phyloP scores from a whole-genome alignment of 2,888 invertebrate genomes.

The Leucoptera coffeella region DNA sequence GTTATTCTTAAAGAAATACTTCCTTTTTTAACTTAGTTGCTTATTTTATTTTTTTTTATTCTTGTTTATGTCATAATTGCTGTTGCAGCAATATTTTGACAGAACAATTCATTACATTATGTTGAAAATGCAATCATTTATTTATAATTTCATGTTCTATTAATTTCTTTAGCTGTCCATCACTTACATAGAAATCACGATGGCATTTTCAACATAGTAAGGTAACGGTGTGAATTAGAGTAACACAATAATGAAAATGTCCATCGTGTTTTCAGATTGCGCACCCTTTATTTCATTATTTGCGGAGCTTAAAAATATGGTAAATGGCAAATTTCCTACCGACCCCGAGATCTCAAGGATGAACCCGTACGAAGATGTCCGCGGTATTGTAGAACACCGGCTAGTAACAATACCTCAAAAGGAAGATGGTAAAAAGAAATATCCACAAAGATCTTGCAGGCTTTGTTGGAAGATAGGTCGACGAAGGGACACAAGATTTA shows the following conservation, averaged over 20 bases:
- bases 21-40: too few relatives aligned
- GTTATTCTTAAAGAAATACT: too few relatives aligned
- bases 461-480: slow-evolving; percentile 45
- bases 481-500: slow-evolving; percentile 41
- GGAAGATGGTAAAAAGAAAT: slow-evolving; percentile 49
- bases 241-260: slow-evolving; percentile 32
- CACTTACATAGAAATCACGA: slow-evolving; percentile 30
- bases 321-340: slow-evolving; percentile 37
- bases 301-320: slow-evolving; percentile 46
- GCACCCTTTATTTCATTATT: slow-evolving; percentile 42
- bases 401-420: slow-evolving; percentile 48
- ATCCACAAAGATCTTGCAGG: slow-evolving; percentile 45
- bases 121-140: slow-evolving; percentile 51
- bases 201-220: slow-evolving; percentile 48
- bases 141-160: slow-evolving; percentile 8
- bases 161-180: not conserved
- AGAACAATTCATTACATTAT: too few relatives aligned
- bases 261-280: slow-evolving; percentile 53
- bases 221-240: too few relatives aligned
- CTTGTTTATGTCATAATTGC: too few relatives aligned
- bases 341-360: slow-evolving; percentile 22
- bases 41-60: too few relatives aligned
- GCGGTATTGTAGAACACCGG: slow-evolving; percentile 28
- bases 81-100: too few relatives aligned
- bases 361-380: slow-evolving; percentile 22